phyloP scores from a whole-genome alignment of 2,797 vertebrate species.

The Hephaestus fuliginosus region DNA sequence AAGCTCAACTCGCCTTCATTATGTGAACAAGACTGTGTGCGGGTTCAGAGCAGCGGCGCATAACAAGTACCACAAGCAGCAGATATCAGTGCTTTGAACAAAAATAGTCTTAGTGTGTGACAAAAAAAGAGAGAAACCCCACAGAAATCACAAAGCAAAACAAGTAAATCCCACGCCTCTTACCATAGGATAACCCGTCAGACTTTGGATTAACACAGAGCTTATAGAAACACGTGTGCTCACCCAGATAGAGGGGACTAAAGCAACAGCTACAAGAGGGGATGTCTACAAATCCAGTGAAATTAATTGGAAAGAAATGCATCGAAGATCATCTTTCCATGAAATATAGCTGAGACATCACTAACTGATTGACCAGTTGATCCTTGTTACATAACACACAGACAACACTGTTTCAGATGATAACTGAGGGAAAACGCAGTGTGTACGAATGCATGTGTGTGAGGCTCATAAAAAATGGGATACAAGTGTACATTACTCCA shows the following conservation, averaged over 20 bases:
- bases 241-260: slow-evolving; percentile 22
- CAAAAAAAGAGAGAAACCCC: slow-evolving; percentile 14
- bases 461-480: neutral
- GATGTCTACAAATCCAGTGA: slow-evolving; percentile 49
- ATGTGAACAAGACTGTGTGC: neutral
- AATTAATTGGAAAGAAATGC: slow-evolving; percentile 43
- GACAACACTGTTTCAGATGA: slow-evolving; percentile 32
- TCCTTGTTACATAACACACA: slow-evolving; percentile 61
- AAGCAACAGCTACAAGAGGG: slow-evolving; percentile 25
- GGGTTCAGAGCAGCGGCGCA: neutral
- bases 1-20: neutral
- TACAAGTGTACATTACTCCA: slow-evolving; percentile 36
- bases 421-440: slow-evolving; percentile 17
- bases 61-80: neutral
- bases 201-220: slow-evolving; percentile 53
- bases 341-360: slow-evolving; percentile 44
- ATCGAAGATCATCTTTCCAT: slow-evolving; percentile 49
- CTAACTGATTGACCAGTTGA: slow-evolving; percentile 52
- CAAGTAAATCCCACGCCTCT: slow-evolving; percentile 23
- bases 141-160: slow-evolving; percentile 26
- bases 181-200: slow-evolving; percentile 27
- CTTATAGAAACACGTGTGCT: slow-evolving; percentile 45
- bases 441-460: slow-evolving; percentile 24
- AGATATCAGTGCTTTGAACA: slow-evolving; percentile 15
- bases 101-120: slow-evolving; percentile 1